Evolutionary conservation across 2,113 vertebrate species (phyloP).

Genomic region (Passer domesticus): DNA sequence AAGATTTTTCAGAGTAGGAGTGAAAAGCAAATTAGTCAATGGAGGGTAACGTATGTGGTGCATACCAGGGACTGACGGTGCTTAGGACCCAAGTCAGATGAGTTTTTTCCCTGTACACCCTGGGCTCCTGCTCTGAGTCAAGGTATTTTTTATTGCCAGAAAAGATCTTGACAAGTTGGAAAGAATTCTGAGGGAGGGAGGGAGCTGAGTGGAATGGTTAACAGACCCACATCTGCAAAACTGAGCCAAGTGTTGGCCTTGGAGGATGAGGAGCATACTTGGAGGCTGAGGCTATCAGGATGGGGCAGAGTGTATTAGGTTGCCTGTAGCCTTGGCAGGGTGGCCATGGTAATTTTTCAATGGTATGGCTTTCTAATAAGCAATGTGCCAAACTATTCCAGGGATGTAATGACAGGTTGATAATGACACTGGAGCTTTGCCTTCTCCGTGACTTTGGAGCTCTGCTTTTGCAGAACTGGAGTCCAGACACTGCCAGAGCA

Average conservation of each 20-base stretch:
- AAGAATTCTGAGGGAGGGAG: slow-evolving; percentile 12
- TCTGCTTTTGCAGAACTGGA: neutral
- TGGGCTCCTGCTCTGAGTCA: neutral
- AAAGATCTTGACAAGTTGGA: slow-evolving; percentile 32
- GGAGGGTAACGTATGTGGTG: neutral
- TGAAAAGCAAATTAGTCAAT: neutral
- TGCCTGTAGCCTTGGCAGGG: neutral
- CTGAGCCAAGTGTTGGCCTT: neutral
- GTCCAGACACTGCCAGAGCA: neutral
- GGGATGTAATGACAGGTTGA: slow-evolving; percentile 1
- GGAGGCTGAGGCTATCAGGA: slow-evolving; percentile 13
- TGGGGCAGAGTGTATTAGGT: neutral
- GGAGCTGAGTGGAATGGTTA: neutral
- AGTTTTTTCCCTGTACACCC: neutral
- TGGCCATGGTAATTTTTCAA: neutral
- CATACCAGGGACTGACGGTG: accelerated
- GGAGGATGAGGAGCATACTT: neutral
- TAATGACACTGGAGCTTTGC: neutral
- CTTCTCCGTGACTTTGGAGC: neutral
- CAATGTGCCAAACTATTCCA: neutral
- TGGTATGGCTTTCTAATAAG: neutral
- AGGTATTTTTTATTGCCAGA: slow-evolving; percentile 12
- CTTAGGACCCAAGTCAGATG: neutral
- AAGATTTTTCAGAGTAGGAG: neutral
- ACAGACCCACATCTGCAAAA: slow-evolving; percentile 35